Base-by-base conservation (phyloP, 1,140 invertebrate species). In the Microplitis demolitor region DNA sequence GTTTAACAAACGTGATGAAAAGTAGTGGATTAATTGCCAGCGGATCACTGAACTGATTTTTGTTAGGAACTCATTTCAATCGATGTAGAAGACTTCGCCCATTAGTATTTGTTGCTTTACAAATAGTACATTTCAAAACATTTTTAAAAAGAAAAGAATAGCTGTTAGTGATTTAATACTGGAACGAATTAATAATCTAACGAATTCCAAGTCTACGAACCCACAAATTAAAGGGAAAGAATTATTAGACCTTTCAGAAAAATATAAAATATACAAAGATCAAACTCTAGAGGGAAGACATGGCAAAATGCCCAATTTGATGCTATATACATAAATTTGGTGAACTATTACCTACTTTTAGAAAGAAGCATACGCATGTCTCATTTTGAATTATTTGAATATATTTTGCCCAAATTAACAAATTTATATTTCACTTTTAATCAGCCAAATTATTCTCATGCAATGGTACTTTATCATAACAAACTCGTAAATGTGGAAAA, bases 391-490 rank as follows among this genome's bases (percentile, higher is more conserved):
- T n/a, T 80, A 35, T 81, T 69, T 64, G 33, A 71, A 72, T 76
- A 68, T 76, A 69, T 78, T 78, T 74, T 68, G 74, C 69, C 71
- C 37, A 73, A 72, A 67, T 74, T 75, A 39, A 74, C 72, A 45
- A 78, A 76, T 72, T 73, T 80, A 62, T 79, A 77, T 70, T 78
- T 79, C 66, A 45, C 62, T 14, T 62, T 75, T 51, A 78, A 79
- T 56, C 76, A 79, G 16, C 76, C 33, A n/a, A 79, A 79, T 53
- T 79, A 79, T 68, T 63, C 75, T 37, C 45, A 53, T 33, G 66
- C 14, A 2, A 4, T 50, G 5, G 73, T 67, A 4, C 54, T 51
- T 71, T 71, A 67, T 11, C 5, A 9, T n/a, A 69, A 77, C 58
- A 66, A 75, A 4, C 5, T 37, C 16, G 67, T 58, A 64, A 13